These are phyloP conservation scores for Serinus canaria DNA, from an alignment of 2,113 vertebrate genomes.

Conservation along the genomic window DNA sequence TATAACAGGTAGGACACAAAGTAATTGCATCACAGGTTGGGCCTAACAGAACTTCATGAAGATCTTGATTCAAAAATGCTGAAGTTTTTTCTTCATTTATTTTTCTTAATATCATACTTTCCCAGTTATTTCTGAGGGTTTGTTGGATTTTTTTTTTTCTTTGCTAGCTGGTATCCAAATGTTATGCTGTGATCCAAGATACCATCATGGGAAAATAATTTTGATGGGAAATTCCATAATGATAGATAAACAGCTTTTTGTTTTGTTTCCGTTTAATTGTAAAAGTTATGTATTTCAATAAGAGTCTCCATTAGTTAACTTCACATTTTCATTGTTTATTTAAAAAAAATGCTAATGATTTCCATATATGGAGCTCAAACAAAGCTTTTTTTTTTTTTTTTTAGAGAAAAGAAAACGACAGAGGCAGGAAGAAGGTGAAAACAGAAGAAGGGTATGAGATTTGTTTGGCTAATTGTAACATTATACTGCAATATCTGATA, in stretches of 20 bases:
- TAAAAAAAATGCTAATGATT: not conserved
- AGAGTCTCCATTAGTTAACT: not conserved
- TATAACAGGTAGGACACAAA: not conserved
- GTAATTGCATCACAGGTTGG: not conserved
- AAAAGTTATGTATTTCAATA: not conserved
- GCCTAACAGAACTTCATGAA: not conserved
- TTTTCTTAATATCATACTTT: not conserved
- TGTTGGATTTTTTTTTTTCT: not conserved
- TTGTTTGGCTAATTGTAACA: not conserved
- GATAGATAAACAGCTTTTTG: not conserved
- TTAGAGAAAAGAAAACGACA: slow-evolving; percentile 90
- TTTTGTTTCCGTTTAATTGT: not conserved
- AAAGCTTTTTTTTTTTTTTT: slow-evolving; percentile 1
- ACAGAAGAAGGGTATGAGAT: slow-evolving; percentile 80
- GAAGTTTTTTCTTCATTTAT: not conserved
- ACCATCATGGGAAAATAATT: not conserved
- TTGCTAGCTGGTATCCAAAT: not conserved
- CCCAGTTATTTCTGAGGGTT: not conserved
- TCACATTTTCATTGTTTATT: not conserved
- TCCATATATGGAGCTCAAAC: not conserved
- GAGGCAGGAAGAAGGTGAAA: slow-evolving; percentile 85
- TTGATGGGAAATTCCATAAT: not conserved
- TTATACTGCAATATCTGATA: not conserved
- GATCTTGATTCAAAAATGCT: not conserved
- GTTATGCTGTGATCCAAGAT: not conserved